phyloP scores from a whole-genome alignment of 2,797 vertebrate genomes.

The Phrynocephalus guinanensis region DNA sequence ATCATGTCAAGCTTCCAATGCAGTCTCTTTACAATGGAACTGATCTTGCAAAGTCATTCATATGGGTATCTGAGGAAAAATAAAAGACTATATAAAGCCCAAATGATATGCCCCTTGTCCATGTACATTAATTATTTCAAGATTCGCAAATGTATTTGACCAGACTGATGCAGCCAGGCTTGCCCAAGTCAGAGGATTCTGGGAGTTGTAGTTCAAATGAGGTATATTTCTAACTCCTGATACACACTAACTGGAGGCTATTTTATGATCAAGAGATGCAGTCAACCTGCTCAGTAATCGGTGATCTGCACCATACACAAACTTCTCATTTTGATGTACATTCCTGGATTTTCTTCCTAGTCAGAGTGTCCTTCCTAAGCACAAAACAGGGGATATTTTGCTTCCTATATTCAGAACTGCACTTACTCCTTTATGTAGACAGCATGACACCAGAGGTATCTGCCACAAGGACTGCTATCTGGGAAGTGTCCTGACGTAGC shows the following conservation, averaged over 20 bases:
- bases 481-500: conserved; percentile 37
- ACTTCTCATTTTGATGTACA: neutral
- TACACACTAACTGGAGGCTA: neutral
- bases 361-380: neutral
- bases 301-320: neutral
- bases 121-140: too few relatives aligned
- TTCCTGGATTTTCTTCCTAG: neutral
- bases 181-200: too few relatives aligned
- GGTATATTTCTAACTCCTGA: too few relatives aligned
- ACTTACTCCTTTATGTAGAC: too few relatives aligned
- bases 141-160: too few relatives aligned
- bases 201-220: too few relatives aligned
- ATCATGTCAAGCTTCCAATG: neutral
- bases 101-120: too few relatives aligned
- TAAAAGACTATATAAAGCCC: too few relatives aligned
- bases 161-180: too few relatives aligned
- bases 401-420: neutral
- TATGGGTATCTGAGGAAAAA: too few relatives aligned
- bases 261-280: neutral
- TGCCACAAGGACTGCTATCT: conserved; percentile 24
- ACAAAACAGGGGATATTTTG: neutral
- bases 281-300: neutral
- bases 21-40: too few relatives aligned
- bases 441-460: neutral
- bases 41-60: too few relatives aligned